Evolutionary conservation across 2,888 invertebrate species (phyloP).

Genomic region (Glaucopsyche alexis): DNA sequence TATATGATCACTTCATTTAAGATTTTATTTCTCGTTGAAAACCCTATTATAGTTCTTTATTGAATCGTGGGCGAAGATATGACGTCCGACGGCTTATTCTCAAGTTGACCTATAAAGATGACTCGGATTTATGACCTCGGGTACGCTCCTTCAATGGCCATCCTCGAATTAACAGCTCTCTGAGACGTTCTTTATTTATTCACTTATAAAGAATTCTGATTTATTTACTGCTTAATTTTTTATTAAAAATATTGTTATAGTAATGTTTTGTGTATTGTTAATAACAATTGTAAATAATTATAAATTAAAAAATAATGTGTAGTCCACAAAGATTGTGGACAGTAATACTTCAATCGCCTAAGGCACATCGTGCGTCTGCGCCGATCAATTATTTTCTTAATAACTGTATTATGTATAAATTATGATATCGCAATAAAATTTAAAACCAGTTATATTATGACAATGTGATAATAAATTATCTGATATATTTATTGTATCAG

Average conservation of each 20-base stretch:
- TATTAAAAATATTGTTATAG: background rate
- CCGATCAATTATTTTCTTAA: background rate
- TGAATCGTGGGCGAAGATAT: constrained; percentile 54
- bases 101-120: constrained; percentile 55
- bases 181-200: background rate
- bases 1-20: background rate
- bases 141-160: constrained; percentile 31
- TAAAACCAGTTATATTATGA: constrained; percentile 11
- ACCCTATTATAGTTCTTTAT: constrained; percentile 41
- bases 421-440: background rate
- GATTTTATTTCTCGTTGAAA: background rate
- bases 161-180: constrained; percentile 19
- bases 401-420: background rate
- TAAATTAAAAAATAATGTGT: background rate
- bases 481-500: constrained; percentile 15
- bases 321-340: background rate
- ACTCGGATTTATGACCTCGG: constrained; percentile 47
- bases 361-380: background rate
- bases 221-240: too few relatives aligned
- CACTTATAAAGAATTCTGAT: background rate
- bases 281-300: background rate
- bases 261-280: background rate
- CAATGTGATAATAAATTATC: constrained; percentile 1
- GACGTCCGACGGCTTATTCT: constrained; percentile 46
- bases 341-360: background rate